phyloP scores from a whole-genome alignment of 2,113 vertebrate species.

The Grammomys dolichurus region DNA sequence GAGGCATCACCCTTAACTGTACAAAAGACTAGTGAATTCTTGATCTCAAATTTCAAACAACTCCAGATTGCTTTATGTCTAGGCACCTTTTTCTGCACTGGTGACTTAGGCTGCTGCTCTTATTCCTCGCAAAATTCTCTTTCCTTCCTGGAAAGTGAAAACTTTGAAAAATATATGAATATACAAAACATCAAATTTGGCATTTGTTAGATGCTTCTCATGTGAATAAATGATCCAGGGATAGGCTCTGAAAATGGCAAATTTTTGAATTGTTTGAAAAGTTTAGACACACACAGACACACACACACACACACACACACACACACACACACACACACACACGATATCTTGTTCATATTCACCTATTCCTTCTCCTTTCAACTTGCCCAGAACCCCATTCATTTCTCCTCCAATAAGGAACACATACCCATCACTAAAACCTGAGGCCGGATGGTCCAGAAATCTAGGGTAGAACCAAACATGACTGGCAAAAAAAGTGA shows the following conservation, averaged over 20 bases:
- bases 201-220: neutral
- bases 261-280: neutral
- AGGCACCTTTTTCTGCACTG: neutral
- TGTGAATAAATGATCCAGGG: neutral
- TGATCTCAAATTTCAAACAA: constrained; percentile 36
- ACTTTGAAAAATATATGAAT: neutral
- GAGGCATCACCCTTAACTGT: neutral
- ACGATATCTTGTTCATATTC: neutral
- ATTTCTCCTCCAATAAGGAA: neutral
- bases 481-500: neutral
- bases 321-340: too few relatives aligned
- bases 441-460: neutral
- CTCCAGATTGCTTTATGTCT: neutral
- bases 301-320: too few relatives aligned
- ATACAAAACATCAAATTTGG: constrained; percentile 69
- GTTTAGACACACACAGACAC: neutral
- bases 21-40: neutral
- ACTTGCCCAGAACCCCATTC: neutral
- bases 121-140: constrained; percentile 50
- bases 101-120: neutral
- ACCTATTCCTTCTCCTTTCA: too few relatives aligned
- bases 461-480: neutral
- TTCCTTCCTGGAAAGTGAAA: constrained; percentile 18
- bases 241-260: neutral
- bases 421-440: neutral